A percentile compares a stretch with the other conserved stretches of the same genome.
Conservation (phyloP, 2,888 invertebrate species). For the Tinea semifulvella region DNA sequence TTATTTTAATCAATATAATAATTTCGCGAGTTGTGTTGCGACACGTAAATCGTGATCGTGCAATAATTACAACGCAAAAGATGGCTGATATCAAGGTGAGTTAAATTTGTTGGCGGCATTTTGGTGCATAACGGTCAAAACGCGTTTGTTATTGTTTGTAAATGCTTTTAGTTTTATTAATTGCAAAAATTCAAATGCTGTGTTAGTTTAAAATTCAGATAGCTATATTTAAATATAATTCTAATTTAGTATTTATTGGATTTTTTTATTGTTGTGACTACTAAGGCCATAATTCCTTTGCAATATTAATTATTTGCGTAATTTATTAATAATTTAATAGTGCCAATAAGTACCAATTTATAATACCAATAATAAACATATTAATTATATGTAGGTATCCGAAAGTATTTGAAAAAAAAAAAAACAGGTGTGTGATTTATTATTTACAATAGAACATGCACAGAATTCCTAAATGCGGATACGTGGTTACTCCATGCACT, state of each 20-base stretch:
- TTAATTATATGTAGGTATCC: no score
- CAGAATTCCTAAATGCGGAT: no score
- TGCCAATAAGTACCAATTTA: no score
- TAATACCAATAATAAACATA: no score
- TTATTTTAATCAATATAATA: background rate
- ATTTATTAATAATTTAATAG: no score
- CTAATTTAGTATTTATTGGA: background rate
- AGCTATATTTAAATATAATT: background rate
- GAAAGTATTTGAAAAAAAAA: no score
- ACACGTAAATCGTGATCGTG: constrained; percentile 33
- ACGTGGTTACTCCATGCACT: no score
- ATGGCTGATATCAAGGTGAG: constrained; percentile 67
- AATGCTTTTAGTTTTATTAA: constrained; percentile 7
- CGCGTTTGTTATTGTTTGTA: constrained; percentile 24
- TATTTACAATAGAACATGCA: no score
- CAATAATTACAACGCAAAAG: constrained; percentile 40
- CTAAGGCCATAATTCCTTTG: no score
- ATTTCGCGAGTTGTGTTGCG: constrained; percentile 31
- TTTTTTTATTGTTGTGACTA: no score
- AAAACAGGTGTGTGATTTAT: no score
- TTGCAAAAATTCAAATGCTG: background rate
- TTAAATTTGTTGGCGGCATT: constrained; percentile 54
- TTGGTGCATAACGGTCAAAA: constrained; percentile 52
- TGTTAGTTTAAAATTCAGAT: background rate
- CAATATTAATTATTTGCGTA: no score